phyloP scores from a whole-genome alignment of 2,888 invertebrate genomes.

The Drosophila emarginata region DNA sequence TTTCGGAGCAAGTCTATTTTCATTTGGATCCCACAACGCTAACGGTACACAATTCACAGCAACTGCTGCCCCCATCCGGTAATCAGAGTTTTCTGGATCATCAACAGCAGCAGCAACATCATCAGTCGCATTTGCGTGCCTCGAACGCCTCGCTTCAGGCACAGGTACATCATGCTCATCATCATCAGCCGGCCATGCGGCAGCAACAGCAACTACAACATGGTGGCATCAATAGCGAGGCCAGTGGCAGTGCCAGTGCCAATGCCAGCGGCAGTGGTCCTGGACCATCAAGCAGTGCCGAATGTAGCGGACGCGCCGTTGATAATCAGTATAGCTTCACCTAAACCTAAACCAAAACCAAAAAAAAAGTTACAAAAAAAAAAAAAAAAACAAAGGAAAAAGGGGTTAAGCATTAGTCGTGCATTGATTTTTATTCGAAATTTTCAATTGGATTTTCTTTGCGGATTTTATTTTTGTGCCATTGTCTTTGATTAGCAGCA shows the following conservation, averaged over 20 bases:
- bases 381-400: background rate
- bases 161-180: slow-evolving; percentile 38
- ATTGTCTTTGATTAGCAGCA: slow-evolving; percentile 51
- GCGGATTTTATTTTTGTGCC: slow-evolving; percentile 71
- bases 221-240: slow-evolving; percentile 35
- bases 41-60: slow-evolving; percentile 58
- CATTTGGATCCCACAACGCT: slow-evolving; percentile 71
- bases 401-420: slow-evolving; percentile 8
- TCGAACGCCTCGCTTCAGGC: slow-evolving; percentile 76
- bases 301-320: slow-evolving; percentile 85
- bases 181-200: slow-evolving; percentile 30
- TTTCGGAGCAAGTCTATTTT: slow-evolving; percentile 74
- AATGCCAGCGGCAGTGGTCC: background rate
- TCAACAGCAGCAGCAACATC: slow-evolving; percentile 1
- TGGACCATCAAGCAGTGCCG: slow-evolving; percentile 21
- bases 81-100: slow-evolving; percentile 57
- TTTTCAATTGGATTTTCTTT: slow-evolving; percentile 44
- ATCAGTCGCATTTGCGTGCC: slow-evolving; percentile 67
- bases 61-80: slow-evolving; percentile 23
- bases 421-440: slow-evolving; percentile 39
- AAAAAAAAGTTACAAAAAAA: background rate
- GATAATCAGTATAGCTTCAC: slow-evolving; percentile 93
- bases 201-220: slow-evolving; percentile 43
- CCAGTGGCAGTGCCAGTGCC: slow-evolving; percentile 31
- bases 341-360: slow-evolving; percentile 73